Evolutionary conservation across 92 coral and sea anemone genomes (phyloP).

Genomic region (Zoanthus sociatus): DNA sequence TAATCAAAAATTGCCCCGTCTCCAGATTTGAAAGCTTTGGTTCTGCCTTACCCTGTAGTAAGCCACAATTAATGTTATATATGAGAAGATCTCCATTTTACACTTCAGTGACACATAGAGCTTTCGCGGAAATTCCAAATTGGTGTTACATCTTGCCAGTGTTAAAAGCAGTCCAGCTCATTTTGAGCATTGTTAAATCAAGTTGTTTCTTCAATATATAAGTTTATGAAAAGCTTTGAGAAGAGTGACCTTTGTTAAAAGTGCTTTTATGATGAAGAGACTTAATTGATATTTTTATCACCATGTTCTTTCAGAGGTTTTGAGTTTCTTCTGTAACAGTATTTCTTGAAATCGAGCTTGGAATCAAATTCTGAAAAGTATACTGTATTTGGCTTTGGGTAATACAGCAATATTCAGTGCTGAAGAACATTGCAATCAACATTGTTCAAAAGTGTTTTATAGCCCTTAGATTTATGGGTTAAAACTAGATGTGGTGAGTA

Average conservation of each 20-base stretch:
- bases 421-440: background rate
- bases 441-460: background rate
- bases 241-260: constrained; percentile 9
- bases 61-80: background rate
- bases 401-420: background rate
- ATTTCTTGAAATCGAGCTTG: constrained; percentile 1
- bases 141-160: constrained; percentile 33
- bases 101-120: constrained; percentile 26
- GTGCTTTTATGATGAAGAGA: background rate
- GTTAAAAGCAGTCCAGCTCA: background rate
- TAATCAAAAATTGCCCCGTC: constrained; percentile 35
- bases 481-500: constrained; percentile 14
- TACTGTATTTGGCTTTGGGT: background rate
- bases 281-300: constrained; percentile 15
- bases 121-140: constrained; percentile 26
- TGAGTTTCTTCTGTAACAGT: background rate
- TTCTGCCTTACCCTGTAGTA: constrained; percentile 1
- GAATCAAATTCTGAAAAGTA: background rate
- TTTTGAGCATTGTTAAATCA: constrained; percentile 16
- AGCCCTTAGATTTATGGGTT: background rate
- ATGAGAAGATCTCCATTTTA: constrained; percentile 33
- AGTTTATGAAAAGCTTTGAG: constrained; percentile 11
- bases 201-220: background rate
- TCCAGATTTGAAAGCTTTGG: constrained; percentile 44
- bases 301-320: constrained; percentile 10